Conservation (phyloP, 2,113 vertebrate genomes). For the Indicator maculatus region DNA sequence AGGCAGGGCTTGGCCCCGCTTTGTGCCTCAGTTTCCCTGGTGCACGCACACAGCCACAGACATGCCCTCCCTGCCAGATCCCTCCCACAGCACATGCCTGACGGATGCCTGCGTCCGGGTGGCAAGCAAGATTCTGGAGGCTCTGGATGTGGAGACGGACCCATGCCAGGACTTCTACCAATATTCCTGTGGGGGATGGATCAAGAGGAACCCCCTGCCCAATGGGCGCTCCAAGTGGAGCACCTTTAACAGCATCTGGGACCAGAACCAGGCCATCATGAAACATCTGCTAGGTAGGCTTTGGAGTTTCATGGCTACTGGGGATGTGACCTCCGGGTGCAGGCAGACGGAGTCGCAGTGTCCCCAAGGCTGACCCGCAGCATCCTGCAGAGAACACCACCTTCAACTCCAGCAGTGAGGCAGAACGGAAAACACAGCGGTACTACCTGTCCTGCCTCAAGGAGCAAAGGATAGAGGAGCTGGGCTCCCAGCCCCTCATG, state of each 20-base stretch:
- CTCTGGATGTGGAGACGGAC: conserved; percentile 84
- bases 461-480: conserved; percentile 89
- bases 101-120: conserved; percentile 90
- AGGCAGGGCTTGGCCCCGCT: not conserved
- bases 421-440: conserved; percentile 91
- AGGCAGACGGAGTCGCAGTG: not conserved
- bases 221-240: conserved; percentile 94
- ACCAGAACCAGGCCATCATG: conserved; percentile 96
- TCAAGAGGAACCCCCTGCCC: conserved; percentile 92
- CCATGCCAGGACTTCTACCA: conserved; percentile 98
- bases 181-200: conserved; percentile 95
- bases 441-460: conserved; percentile 96
- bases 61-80: conserved; percentile 72
- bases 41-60: not conserved
- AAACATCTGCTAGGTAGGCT: conserved; percentile 92
- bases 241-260: conserved; percentile 98
- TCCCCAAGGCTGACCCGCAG: not conserved
- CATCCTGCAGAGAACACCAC: conserved; percentile 85
- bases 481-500: conserved; percentile 89
- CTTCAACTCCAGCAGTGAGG: conserved; percentile 95
- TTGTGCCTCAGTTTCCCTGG: not conserved
- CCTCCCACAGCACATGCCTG: conserved; percentile 85
- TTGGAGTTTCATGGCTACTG: accelerated
- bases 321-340: accelerated
- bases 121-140: conserved; percentile 92